A percentile compares a stretch with the other conserved stretches of the same genome.
These are phyloP conservation scores for Hippolais icterina DNA, from an alignment of 2,113 vertebrate genomes.

Conservation along the genomic window DNA sequence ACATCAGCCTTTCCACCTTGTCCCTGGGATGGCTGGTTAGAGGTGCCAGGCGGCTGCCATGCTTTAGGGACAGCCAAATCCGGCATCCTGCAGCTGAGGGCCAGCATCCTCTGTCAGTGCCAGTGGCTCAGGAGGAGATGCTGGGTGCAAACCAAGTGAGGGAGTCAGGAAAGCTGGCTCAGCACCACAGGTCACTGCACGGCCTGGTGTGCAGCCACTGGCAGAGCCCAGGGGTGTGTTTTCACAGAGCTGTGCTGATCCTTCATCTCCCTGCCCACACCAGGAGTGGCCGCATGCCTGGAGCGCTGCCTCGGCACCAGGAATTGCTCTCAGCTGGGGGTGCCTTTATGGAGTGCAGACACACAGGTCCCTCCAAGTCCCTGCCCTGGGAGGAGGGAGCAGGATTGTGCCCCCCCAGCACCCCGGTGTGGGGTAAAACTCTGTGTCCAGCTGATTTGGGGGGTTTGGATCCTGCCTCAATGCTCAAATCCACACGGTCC, in stretches of 20 bases:
- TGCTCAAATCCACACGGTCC: rapidly evolving
- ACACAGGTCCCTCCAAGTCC: background rate
- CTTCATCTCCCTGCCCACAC: background rate
- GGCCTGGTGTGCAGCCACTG: background rate
- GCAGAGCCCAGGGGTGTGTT: rapidly evolving
- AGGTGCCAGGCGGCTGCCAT: background rate
- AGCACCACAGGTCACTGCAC: background rate
- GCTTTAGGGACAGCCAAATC: background rate
- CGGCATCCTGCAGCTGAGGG: background rate
- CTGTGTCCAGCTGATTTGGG: background rate
- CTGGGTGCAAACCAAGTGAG: rapidly evolving
- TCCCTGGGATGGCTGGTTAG: background rate
- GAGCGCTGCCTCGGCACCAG: background rate
- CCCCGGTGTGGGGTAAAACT: background rate
- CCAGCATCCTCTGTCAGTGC: rapidly evolving
- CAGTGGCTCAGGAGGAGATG: rapidly evolving
- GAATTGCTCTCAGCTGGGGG: background rate
- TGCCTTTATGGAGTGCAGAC: background rate
- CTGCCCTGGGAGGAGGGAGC: background rate
- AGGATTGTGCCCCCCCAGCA: background rate
- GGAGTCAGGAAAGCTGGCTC: background rate
- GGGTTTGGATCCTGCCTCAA: background rate
- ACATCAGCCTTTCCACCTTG: background rate
- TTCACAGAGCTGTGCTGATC: background rate
- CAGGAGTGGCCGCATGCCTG: background rate